Evolutionary conservation across 2,888 invertebrate genomes (phyloP).

Genomic region (Acrocyrtus sp.): DNA sequence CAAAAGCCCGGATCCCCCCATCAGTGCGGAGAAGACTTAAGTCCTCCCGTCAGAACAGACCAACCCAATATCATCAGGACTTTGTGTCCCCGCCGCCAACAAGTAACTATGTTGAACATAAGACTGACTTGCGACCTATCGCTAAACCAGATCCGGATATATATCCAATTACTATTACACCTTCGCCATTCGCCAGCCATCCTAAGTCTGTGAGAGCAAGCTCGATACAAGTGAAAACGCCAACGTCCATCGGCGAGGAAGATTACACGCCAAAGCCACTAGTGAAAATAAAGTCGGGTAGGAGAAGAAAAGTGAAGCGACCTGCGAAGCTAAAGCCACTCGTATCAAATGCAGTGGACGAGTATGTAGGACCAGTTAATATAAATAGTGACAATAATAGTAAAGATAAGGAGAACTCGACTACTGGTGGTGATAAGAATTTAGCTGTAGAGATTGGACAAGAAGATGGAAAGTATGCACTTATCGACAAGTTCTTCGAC

Average conservation of each 20-base stretch:
- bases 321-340: conserved; percentile 49
- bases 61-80: conserved; percentile 34
- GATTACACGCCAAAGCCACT: conserved; percentile 45
- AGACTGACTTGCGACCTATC: conserved; percentile 43
- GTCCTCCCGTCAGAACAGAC: conserved; percentile 33
- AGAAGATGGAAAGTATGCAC: conserved; percentile 86
- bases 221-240: conserved; percentile 46
- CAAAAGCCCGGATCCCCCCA: conserved; percentile 41
- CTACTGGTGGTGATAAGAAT: conserved; percentile 59
- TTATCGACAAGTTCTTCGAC: conserved; percentile 83
- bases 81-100: conserved; percentile 40
- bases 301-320: conserved; percentile 60
- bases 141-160: conserved; percentile 39
- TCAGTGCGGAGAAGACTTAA: conserved; percentile 48
- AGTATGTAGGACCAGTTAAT: conserved; percentile 43
- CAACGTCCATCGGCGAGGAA: conserved; percentile 13
- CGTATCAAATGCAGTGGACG: conserved; percentile 42
- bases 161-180: conserved; percentile 44
- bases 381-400: conserved; percentile 8
- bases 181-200: conserved; percentile 50
- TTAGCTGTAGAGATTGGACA: conserved; percentile 62
- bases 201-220: conserved; percentile 44
- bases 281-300: conserved; percentile 45
- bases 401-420: conserved; percentile 29
- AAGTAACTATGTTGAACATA: conserved; percentile 50